Evolutionary conservation across 2,797 vertebrate genomes (phyloP).

Genomic region (Pitangus sulphuratus): DNA sequence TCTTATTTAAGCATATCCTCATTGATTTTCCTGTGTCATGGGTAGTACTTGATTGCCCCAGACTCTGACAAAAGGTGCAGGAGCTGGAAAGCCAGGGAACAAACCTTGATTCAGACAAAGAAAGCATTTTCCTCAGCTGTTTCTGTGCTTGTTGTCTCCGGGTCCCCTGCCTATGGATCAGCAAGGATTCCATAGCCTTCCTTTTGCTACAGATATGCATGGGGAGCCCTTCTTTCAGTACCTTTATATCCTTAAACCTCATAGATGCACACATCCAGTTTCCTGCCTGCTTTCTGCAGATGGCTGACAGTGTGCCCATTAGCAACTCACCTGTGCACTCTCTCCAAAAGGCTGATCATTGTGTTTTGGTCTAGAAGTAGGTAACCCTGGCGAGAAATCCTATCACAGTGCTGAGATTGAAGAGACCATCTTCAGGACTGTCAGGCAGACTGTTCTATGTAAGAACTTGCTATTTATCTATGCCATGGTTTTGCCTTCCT

Average conservation of each 20-base stretch:
- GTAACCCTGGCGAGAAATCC: not conserved
- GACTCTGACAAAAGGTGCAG: not conserved
- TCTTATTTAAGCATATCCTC: not conserved
- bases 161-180: not conserved
- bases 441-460: not conserved
- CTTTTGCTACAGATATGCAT: fast-evolving
- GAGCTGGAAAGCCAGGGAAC: not conserved
- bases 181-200: not conserved
- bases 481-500: not conserved
- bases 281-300: not conserved
- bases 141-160: not conserved
- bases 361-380: not conserved
- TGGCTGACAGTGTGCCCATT: not conserved
- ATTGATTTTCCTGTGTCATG: fast-evolving
- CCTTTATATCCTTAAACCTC: not conserved
- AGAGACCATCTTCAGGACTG: not conserved
- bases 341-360: not conserved
- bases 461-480: not conserved
- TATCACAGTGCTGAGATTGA: not conserved
- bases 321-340: not conserved
- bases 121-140: not conserved
- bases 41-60: not conserved
- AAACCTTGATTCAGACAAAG: not conserved
- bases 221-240: not conserved
- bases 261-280: not conserved